These are phyloP conservation scores for Hecatera dysodea DNA, from an alignment of 2,888 invertebrate genomes.

Conservation along the genomic window DNA sequence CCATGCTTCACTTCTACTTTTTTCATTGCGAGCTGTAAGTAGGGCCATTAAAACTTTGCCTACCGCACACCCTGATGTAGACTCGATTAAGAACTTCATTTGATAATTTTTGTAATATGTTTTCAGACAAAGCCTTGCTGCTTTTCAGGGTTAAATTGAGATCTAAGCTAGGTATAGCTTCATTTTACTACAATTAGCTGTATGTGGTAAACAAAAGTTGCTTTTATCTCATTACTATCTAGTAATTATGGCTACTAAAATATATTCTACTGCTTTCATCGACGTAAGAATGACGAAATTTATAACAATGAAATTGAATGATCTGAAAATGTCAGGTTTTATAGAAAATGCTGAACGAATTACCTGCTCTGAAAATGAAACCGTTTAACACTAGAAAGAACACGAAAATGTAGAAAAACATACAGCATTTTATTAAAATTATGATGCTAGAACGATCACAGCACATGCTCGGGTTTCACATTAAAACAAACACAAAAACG, in stretches of 20 bases:
- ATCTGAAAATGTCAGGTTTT: neutral
- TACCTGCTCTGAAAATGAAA: slow-evolving; percentile 9
- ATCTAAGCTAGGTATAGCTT: neutral
- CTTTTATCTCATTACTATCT: no score
- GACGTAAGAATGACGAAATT: neutral
- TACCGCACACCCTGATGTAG: slow-evolving; percentile 29
- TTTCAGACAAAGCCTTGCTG: slow-evolving; percentile 45
- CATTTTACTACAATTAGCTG: slow-evolving; percentile 2
- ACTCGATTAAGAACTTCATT: slow-evolving; percentile 74
- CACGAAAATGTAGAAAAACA: neutral
- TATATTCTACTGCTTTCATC: neutral
- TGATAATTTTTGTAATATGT: slow-evolving; percentile 66
- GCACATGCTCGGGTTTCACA: slow-evolving; percentile 46
- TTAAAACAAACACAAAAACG: slow-evolving; percentile 56
- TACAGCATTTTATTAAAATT: neutral
- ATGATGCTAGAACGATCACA: slow-evolving; percentile 32
- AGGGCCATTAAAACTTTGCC: slow-evolving; percentile 78
- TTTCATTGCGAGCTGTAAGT: slow-evolving; percentile 50
- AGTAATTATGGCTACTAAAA: neutral
- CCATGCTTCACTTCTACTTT: slow-evolving; percentile 26
- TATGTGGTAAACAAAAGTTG: no score
- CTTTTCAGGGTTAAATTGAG: slow-evolving; percentile 3
- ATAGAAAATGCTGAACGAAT: neutral
- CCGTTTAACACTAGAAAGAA: neutral
- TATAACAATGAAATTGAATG: neutral